Base-by-base conservation (phyloP, 2,888 invertebrate genomes). In the Anagyrus pseudococci region DNA sequence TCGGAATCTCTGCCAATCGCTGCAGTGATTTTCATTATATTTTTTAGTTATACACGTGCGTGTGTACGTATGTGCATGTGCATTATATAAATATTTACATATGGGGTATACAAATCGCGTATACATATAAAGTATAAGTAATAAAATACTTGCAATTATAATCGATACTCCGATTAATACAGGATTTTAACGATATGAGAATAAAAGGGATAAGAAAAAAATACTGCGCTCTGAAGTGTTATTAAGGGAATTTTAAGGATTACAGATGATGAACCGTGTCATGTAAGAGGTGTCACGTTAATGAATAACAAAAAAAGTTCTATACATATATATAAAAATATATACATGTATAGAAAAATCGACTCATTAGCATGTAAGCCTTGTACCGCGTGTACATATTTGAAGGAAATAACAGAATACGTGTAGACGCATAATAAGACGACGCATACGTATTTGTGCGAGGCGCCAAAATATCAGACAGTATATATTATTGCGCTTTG, bases 21-120 rank as follows among this genome's bases (percentile, higher is more conserved):
- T 73, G 80, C 80, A 80, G 80, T 76, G 75, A 79, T 80, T 80
- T 80, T 37, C 76, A 79, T 76, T 76, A 76, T 80, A 80, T 80
- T 80, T 79, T 79, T 62, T 56, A 62, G 52, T 60, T 59, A 2
- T 37, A 37, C n/a, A 57, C 47, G 55, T 37, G 62, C 55, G 59
- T 44, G 57, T 72, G 71, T 68, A 62, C 62, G 64, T 68, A 68
- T 69, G 56, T 48, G 62, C 58, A 66, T 62, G 62, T 66, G 56
- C 65, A 62, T 37, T 10, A 59, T 62, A 66, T 66, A 62, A 66
- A 66, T 66, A 58, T 62, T 62, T 58, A 66, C 62, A 47, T 62
- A 62, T 43, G 41, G 33, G 33, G 56, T 66, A 62, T 65, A 61
- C 58, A 58, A 58, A 61, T 33, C 33, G 50, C 55, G 50, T 66